A percentile compares a stretch with the other conserved stretches of the same genome.
Evolutionary conservation across 1,140 invertebrate genomes (phyloP).

Genomic region (Lethrus apterus): DNA sequence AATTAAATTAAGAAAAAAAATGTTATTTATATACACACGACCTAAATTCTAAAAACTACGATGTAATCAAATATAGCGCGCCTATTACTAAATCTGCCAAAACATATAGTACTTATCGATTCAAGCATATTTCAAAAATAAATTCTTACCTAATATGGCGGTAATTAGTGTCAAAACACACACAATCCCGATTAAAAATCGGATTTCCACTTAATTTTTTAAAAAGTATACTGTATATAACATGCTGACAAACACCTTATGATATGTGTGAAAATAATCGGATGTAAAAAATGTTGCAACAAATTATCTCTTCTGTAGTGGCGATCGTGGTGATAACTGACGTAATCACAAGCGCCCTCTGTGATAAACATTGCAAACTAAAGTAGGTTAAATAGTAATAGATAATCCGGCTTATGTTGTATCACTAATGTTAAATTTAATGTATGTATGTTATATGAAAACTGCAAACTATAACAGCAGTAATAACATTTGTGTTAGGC

Average conservation of each 20-base stretch:
- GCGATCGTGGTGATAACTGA: constrained; percentile 12
- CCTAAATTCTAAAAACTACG: too few relatives aligned
- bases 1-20: too few relatives aligned
- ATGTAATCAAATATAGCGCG: too few relatives aligned
- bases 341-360: constrained; percentile 7
- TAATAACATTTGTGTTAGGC: too few relatives aligned
- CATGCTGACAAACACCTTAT: not conserved
- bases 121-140: constrained; percentile 12
- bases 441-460: too few relatives aligned
- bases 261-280: constrained; percentile 6
- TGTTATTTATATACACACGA: too few relatives aligned
- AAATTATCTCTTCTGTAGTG: constrained; percentile 6
- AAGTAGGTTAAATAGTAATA: too few relatives aligned
- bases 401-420: too few relatives aligned
- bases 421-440: too few relatives aligned
- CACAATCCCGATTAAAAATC: not conserved
- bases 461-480: too few relatives aligned
- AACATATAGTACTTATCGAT: constrained; percentile 11
- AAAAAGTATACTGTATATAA: not conserved
- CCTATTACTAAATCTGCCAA: constrained; percentile 13
- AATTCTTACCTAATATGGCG: constrained; percentile 14
- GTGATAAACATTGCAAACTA: not conserved
- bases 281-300: constrained; percentile 6
- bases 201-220: not conserved
- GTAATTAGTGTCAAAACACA: constrained; percentile 9